A percentile compares a stretch with the other conserved stretches of the same genome.
Evolutionary conservation across 2,888 invertebrate species (phyloP).

Genomic region (Folsomia candida): DNA sequence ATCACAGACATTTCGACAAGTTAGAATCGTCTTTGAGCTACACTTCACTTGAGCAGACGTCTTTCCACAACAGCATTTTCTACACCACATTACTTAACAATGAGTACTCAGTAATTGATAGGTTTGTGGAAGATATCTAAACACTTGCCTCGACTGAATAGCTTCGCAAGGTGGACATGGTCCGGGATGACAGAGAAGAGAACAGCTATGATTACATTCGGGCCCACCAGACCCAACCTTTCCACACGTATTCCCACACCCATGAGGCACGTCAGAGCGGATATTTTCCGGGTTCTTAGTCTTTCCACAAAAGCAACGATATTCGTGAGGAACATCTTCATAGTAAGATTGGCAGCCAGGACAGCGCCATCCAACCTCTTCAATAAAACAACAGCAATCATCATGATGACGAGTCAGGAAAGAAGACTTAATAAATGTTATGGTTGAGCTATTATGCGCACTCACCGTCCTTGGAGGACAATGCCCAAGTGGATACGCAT

Average conservation of each 20-base stretch:
- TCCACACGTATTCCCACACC: conserved; percentile 85
- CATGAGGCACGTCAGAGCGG: conserved; percentile 74
- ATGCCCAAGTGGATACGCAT: conserved; percentile 90
- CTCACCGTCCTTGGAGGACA: conserved; percentile 69
- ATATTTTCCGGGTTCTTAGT: conserved; percentile 62
- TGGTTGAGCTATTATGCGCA: conserved; percentile 3
- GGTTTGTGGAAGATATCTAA: conserved; percentile 19
- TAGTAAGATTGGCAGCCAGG: conserved; percentile 89
- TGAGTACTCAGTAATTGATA: conserved; percentile 7
- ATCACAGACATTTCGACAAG: conserved; percentile 72
- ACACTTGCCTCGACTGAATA: conserved; percentile 62
- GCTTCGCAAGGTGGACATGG: conserved; percentile 88
- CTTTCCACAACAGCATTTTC: conserved; percentile 75
- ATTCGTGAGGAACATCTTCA: conserved; percentile 71
- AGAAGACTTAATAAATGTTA: conserved; percentile 15
- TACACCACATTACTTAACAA: conserved; percentile 50
- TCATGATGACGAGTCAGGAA: neutral
- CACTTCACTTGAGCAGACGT: conserved; percentile 69
- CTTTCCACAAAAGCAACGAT: conserved; percentile 88
- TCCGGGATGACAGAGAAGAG: conserved; percentile 86
- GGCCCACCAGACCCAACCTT: conserved; percentile 58
- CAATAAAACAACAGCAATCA: conserved; percentile 20
- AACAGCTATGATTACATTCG: conserved; percentile 63
- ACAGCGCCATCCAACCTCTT: conserved; percentile 85
- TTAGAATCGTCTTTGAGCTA: conserved; percentile 67